A percentile compares a stretch with the other conserved stretches of the same genome.
These are phyloP conservation scores for Hirundichthys speculiger DNA, from an alignment of 2,113 vertebrate genomes.

Conservation along the genomic window DNA sequence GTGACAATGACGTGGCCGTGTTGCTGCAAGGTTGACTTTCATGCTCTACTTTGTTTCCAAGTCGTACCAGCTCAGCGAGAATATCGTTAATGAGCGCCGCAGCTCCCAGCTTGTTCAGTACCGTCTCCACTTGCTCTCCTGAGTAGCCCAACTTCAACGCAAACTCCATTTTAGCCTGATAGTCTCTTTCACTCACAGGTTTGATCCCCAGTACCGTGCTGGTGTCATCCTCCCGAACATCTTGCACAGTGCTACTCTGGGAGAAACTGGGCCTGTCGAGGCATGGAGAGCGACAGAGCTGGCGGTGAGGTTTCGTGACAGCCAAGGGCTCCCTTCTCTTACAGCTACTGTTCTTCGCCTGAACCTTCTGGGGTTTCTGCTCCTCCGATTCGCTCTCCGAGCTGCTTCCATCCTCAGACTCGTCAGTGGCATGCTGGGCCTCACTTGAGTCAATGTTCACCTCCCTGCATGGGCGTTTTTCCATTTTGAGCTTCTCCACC, in stretches of 20 bases:
- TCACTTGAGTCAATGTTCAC: constrained; percentile 82
- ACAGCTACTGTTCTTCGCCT: constrained; percentile 54
- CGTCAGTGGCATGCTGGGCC: constrained; percentile 81
- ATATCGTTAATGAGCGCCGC: constrained; percentile 95
- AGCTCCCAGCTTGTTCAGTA: constrained; percentile 92
- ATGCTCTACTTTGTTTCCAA: constrained; percentile 92
- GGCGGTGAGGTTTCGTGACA: constrained; percentile 88
- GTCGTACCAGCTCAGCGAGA: constrained; percentile 93
- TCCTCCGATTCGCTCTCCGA: constrained; percentile 92
- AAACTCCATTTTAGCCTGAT: constrained; percentile 97
- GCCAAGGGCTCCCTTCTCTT: constrained; percentile 83
- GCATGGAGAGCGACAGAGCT: constrained; percentile 96
- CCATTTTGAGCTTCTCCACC: constrained; percentile 93
- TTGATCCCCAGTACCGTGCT: constrained; percentile 48
- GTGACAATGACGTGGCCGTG: constrained; percentile 69
- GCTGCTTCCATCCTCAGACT: constrained; percentile 91
- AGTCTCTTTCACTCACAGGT: constrained; percentile 84
- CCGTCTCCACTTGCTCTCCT: constrained; percentile 93
- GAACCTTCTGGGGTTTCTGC: constrained; percentile 66
- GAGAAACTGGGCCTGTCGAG: constrained; percentile 95
- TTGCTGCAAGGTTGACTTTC: constrained; percentile 83
- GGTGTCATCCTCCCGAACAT: constrained; percentile 82
- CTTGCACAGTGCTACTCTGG: constrained; percentile 90
- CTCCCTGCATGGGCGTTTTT: constrained; percentile 89
- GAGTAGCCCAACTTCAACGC: constrained; percentile 96